Evolutionary conservation across 2,888 invertebrate genomes (phyloP).

Genomic region (Icerya purchasi): DNA sequence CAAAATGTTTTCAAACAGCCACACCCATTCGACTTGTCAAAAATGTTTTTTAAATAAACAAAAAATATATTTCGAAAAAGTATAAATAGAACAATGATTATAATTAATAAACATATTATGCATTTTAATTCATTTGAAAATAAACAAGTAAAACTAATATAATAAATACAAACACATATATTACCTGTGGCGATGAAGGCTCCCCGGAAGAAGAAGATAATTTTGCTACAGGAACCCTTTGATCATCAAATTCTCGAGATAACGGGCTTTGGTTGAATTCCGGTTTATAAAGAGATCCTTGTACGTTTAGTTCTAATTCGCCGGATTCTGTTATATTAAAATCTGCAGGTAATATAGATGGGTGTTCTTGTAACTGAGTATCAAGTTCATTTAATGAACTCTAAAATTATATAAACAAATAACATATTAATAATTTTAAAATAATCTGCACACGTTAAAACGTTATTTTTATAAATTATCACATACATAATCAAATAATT

Average conservation of each 20-base stretch:
- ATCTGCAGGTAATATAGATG: slow-evolving; percentile 76
- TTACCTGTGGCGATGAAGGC: slow-evolving; percentile 18
- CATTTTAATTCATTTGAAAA: too few relatives aligned
- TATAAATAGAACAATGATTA: too few relatives aligned
- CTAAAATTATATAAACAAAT: slow-evolving; percentile 32
- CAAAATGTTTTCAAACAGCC: too few relatives aligned
- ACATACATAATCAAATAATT: too few relatives aligned
- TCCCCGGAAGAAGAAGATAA: slow-evolving; percentile 31
- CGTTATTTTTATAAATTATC: too few relatives aligned
- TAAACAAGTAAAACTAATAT: too few relatives aligned
- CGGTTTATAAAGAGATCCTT: slow-evolving; percentile 31
- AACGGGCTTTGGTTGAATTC: slow-evolving; percentile 16
- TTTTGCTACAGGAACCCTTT: slow-evolving; percentile 44
- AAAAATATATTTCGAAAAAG: too few relatives aligned
- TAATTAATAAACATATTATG: too few relatives aligned
- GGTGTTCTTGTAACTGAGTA: slow-evolving; percentile 68
- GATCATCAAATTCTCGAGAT: slow-evolving; percentile 42
- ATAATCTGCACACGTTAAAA: not conserved
- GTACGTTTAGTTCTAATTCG: slow-evolving; percentile 42
- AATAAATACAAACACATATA: slow-evolving; percentile 11
- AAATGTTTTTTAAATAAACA: too few relatives aligned
- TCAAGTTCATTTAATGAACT: slow-evolving; percentile 75
- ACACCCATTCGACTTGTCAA: too few relatives aligned
- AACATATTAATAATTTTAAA: not conserved
- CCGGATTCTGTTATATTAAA: slow-evolving; percentile 70